Base-by-base conservation (phyloP, 2,888 invertebrate genomes). In the Busseola fusca region DNA sequence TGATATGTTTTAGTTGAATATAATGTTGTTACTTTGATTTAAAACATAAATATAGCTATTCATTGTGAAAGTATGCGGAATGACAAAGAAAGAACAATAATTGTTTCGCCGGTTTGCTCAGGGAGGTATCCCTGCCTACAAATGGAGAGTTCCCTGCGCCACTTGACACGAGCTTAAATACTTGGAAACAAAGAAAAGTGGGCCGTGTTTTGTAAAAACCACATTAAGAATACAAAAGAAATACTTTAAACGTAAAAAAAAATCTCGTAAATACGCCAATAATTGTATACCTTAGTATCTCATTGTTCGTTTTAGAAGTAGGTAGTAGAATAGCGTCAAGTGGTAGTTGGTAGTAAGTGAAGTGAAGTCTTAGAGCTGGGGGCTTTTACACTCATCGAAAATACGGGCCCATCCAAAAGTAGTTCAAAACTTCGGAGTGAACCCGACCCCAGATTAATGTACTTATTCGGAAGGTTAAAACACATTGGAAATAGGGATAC, bases 151-250 rank as follows among this genome's bases (percentile, higher is more conserved):
- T 65, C 16, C 21, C 30, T n/a, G n/a, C 4, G 18, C 21, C 57
- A 42, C 68, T 73, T 27, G 27, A 42, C n/a, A 34, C 42, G 25
- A 40, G 74, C 3, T 37, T 66, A 14, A 27, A 37, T n/a, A 42
- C 68, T 52, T 34, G 21, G 21, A 30, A 30, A 68, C 21, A 14
- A n/a, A 27, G 50, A 54, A 69, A n/a, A 7, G 9, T 30, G 30
- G 30, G 9, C 37, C 30, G 18, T 30, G 16, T n/a, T 27, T 40
- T 70, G 69, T 16, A 30, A 40, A 16, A 45, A 16, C 6, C 3
- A 56, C n/a, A n/a, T 45, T 25, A 16, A 27, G 52, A 42, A 7
- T 3, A 30, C 30, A 57, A 57, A 12, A 42, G 18, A 14, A 45
- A 62, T n/a, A n/a, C 16, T 14, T n/a, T n/a, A 45, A n/a, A 5